A percentile compares a stretch with the other conserved stretches of the same genome.
These are phyloP conservation scores for Neogobius melanostomus DNA, from an alignment of 2,113 vertebrate genomes.

Conservation along the genomic window DNA sequence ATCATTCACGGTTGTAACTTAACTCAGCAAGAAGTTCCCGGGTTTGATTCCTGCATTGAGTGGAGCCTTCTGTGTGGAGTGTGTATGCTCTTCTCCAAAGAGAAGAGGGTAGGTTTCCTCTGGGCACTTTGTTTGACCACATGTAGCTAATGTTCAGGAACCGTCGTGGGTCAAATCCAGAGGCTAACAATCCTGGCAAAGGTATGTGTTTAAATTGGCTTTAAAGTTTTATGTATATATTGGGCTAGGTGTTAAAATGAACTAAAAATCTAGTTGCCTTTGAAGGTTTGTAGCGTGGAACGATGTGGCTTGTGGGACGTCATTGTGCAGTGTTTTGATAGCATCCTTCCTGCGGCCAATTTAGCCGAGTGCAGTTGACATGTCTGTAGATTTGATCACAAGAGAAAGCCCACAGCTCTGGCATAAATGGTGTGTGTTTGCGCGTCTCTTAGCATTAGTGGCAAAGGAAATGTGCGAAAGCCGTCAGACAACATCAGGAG, in stretches of 20 bases:
- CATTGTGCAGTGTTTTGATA: constrained; percentile 18
- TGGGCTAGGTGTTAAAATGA: neutral
- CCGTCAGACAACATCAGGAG: constrained; percentile 69
- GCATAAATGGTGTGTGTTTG: constrained; percentile 11
- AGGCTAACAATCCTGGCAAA: too few species aligned
- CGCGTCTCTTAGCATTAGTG: constrained; percentile 37
- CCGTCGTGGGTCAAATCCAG: too few species aligned
- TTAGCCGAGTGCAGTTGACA: constrained; percentile 29
- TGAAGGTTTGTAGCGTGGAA: constrained; percentile 28
- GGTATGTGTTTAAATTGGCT: neutral
- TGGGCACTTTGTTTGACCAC: too few species aligned
- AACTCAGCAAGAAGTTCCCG: too few species aligned
- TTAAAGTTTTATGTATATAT: neutral
- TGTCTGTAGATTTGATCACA: constrained; percentile 44
- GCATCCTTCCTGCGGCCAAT: constrained; percentile 27
- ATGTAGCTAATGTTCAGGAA: too few species aligned
- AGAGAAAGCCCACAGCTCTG: constrained; percentile 13
- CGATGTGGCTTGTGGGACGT: constrained; percentile 11
- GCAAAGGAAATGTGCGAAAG: constrained; percentile 62
- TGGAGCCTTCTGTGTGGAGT: too few species aligned
- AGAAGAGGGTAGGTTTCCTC: too few species aligned
- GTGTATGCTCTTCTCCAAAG: too few species aligned
- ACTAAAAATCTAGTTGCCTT: neutral
- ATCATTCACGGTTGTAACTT: too few species aligned
- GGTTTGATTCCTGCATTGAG: too few species aligned